Evolutionary conservation across 2,888 invertebrate species (phyloP), one percentile per base, ranked within the genome.

Genomic region (Clunio marinus): DNA sequence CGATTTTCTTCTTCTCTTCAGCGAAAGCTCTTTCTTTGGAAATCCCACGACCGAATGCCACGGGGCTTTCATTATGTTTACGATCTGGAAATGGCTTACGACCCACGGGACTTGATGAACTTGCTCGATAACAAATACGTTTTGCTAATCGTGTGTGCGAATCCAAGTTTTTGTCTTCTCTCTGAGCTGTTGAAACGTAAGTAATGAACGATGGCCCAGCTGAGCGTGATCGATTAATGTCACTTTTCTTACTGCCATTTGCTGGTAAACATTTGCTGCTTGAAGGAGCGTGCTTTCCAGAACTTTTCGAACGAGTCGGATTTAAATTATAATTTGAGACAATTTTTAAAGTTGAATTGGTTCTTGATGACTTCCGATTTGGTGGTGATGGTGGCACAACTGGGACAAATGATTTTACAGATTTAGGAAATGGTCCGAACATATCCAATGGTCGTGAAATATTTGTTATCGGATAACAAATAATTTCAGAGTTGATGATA

Each of bases 301-400:
- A 46, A 7, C 57, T 57, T n/a, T 57, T 67, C 3, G 68, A 24
- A 4, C 68, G 68, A 3, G 60, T 1, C 17, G 57, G 25, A 10
- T 20, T 15, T 15, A 45, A 24, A n/a, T 71, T 70, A 2, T 71
- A 66, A 22, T 71, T 82, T 1, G 86, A 83, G 51, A 87, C 84
- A 58, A 88, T 76, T 74, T 84, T 82, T 8, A 90, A 78, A 1
- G 89, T 88, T 69, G 84, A 83, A 73, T 86, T 90, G 72, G 86
- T 85, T 73, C 84, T 85, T 0, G 91, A 91, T 0, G 91, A 91
- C 71, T 84, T 83, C 72, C 92, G 83, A 75, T 86, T 82, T 0
- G 92, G 92, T 13, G 89, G 87, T 1, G 88, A 87, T 0, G 91
- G 88, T 15, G 88, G 86, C 73, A 80, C 78, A 46, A 81, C 74